Conservation (phyloP, 2,113 vertebrate genomes). For the Rhagologus leucostigma region DNA sequence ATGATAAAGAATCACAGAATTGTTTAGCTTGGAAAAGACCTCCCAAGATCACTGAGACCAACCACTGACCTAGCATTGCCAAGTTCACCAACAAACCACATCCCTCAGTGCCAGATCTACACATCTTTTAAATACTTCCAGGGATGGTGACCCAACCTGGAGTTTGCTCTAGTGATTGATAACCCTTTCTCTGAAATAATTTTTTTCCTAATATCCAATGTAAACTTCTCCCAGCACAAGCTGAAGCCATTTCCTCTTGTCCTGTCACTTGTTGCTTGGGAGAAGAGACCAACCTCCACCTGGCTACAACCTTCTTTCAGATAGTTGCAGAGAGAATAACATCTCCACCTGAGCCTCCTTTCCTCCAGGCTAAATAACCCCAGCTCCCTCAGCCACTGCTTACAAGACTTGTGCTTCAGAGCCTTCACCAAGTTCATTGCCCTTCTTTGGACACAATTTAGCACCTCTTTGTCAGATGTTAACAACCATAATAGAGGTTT, state of each 20-base stretch:
- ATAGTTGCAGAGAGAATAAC: background rate
- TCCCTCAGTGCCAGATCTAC: background rate
- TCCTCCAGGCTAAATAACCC: background rate
- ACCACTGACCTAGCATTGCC: background rate
- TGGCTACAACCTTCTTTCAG: background rate
- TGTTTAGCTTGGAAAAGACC: background rate
- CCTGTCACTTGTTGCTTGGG: background rate
- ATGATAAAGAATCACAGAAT: background rate
- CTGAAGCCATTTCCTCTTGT: background rate
- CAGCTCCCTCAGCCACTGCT: background rate
- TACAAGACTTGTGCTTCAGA: background rate
- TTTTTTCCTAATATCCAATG: background rate
- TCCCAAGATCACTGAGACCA: background rate
- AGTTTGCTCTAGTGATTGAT: background rate
- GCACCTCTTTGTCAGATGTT: background rate
- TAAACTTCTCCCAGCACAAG: accelerated
- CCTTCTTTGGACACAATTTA: background rate
- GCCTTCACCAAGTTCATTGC: background rate
- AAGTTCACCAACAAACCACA: background rate
- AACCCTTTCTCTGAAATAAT: background rate
- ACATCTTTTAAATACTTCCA: background rate
- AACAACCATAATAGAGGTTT: background rate
- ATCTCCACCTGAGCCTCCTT: background rate
- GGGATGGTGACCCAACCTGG: background rate
- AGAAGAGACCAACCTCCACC: background rate